These are phyloP conservation scores for Thaleichthys pacificus DNA, from an alignment of 2,797 vertebrate species.

Conservation along the genomic window DNA sequence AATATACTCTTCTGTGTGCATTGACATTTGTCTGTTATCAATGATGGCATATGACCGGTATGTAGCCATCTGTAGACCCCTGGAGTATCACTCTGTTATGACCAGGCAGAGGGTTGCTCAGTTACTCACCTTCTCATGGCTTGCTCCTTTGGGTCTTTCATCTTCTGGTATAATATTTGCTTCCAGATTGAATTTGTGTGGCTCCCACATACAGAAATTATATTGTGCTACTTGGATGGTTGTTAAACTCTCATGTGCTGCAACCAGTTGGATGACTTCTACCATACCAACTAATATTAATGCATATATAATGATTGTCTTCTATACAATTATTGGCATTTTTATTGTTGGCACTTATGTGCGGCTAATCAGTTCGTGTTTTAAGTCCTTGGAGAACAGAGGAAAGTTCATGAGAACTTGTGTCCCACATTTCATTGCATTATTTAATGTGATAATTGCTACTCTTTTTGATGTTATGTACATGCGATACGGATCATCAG, in stretches of 20 bases:
- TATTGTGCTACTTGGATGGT: conserved; percentile 55
- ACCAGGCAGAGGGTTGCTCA: conserved; percentile 1
- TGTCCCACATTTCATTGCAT: conserved; percentile 1
- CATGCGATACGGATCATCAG: not conserved
- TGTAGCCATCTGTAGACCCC: conserved; percentile 58
- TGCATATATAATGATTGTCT: not conserved
- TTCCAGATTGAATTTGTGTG: conserved; percentile 40
- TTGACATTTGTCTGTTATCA: conserved; percentile 48
- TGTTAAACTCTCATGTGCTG: conserved; percentile 47
- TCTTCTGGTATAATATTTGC: conserved; percentile 7
- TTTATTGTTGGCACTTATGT: conserved; percentile 8
- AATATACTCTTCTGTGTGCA: conserved; percentile 34
- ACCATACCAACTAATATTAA: not conserved
- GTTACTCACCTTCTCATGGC: conserved; percentile 4
- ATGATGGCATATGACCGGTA: conserved; percentile 62
- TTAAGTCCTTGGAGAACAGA: conserved; percentile 2
- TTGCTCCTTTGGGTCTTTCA: not conserved
- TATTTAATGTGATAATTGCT: not conserved
- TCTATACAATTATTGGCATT: not conserved
- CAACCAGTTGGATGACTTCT: not conserved
- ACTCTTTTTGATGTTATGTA: conserved; percentile 5
- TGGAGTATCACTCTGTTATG: conserved; percentile 56
- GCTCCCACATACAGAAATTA: conserved; percentile 46
- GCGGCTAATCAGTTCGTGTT: not conserved
- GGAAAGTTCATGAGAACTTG: conserved; percentile 13